A percentile compares a stretch with the other conserved stretches of the same genome.
Evolutionary conservation across 2,113 vertebrate species (phyloP).

Genomic region (Origma solitaria): DNA sequence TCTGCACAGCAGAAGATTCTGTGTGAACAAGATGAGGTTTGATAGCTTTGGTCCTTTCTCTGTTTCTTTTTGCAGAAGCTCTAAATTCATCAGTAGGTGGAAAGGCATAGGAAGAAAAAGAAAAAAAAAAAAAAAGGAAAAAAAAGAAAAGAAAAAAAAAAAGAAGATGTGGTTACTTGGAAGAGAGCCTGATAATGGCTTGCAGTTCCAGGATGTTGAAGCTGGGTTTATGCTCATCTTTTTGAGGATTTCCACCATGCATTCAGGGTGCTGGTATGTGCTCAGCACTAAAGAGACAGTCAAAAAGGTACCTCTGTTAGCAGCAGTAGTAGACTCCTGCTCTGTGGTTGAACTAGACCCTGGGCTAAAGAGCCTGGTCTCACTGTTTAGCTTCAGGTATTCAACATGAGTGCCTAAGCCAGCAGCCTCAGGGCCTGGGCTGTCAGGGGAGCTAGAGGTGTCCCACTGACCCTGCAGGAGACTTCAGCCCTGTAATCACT

Average conservation of each 20-base stretch:
- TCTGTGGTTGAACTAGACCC: not conserved
- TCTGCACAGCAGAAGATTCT: not conserved
- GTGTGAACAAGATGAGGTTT: not conserved
- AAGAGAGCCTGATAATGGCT: not conserved
- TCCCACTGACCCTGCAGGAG: not conserved
- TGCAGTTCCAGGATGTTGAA: not conserved
- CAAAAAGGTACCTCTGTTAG: not conserved
- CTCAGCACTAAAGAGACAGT: not conserved
- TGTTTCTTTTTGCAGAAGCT: not conserved
- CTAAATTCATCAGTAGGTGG: not conserved
- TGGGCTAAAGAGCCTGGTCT: not conserved
- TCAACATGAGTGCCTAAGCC: not conserved
- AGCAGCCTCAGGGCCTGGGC: not conserved
- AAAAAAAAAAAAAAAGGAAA: not conserved
- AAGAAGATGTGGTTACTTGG: not conserved
- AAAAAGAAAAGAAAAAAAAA: not conserved
- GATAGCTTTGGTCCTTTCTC: not conserved
- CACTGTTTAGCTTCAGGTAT: not conserved
- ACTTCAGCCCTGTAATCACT: not conserved
- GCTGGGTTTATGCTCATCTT: not conserved
- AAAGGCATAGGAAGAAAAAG: not conserved
- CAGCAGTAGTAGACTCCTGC: not conserved
- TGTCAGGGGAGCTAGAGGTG: not conserved
- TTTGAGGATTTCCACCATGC: not conserved
- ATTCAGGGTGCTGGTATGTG: not conserved